Conservation (phyloP, 2,888 invertebrate genomes). For the Macrosoma leucophasiata region DNA sequence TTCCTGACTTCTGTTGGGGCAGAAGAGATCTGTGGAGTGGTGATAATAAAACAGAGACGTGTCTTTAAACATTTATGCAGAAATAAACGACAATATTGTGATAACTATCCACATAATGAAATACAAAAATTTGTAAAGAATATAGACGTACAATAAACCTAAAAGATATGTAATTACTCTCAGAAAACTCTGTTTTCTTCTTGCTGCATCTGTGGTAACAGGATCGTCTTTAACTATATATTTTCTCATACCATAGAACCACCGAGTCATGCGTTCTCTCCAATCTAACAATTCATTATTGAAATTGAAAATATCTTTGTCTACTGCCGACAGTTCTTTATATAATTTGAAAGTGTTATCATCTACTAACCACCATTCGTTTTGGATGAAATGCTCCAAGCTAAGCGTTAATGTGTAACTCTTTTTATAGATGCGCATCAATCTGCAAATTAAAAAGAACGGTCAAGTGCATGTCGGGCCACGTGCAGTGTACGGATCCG, state of each 20-base stretch:
- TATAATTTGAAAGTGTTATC: slow-evolving; percentile 25
- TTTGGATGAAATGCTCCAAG: slow-evolving; percentile 22
- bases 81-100: no score
- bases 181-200: slow-evolving; percentile 27
- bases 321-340: slow-evolving; percentile 22
- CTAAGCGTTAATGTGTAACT: slow-evolving; percentile 22
- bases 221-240: slow-evolving; percentile 28
- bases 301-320: slow-evolving; percentile 29
- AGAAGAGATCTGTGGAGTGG: no score
- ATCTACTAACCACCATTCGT: slow-evolving; percentile 30
- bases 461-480: no score
- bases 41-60: no score
- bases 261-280: slow-evolving; percentile 22
- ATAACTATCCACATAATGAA: no score
- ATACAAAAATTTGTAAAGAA: no score
- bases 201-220: slow-evolving; percentile 16
- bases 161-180: no score
- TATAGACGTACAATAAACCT: no score
- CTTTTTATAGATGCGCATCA: slow-evolving; percentile 2
- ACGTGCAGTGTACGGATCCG: no score
- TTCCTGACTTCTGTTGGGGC: no score
- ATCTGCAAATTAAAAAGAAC: slow-evolving; percentile 5
- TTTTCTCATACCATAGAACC: slow-evolving; percentile 30
- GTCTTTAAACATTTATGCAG: no score
- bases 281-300: slow-evolving; percentile 26